Base-by-base conservation (phyloP, 2,888 invertebrate species). In the Seira ritae region DNA sequence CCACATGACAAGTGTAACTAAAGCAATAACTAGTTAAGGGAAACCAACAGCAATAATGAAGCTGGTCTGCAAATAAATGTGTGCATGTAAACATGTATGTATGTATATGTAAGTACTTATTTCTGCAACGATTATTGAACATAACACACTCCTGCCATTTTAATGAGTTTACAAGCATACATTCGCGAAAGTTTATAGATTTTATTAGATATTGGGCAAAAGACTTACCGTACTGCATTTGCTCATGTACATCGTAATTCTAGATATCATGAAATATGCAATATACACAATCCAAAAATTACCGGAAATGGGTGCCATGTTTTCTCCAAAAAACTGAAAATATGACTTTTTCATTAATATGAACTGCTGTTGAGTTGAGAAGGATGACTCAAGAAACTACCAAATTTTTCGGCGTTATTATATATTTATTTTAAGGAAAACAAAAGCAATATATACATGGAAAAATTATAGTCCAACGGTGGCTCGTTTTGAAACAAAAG, bases 11-110 rank as follows among this genome's bases (percentile, higher is more conserved):
- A 82, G 77, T 82, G 82, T 82, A 82, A 82, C 82, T 76, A 72
- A 82, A 82, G 82, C 82, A 82, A 82, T 82, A 82, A 82, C 77
- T 82, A 82, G 82, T 82, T 82, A 82, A 82, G 77, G 82, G 72
- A 71, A 82, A 82, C 77, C 82, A 69, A 77, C 77, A 82, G 82
- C 77, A 82, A 82, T 77, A 82, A 77, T 76, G 66, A 70, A 62
- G 72, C 77, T 77, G 77, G 82, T 73, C 73, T 82, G 55, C 76
- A 71, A 65, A 60, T n/a, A n/a, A n/a, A 17, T 55, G 70, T 62
- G 77, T 77, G 62, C 65, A 78, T 65, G 65, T 50, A 50, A 50
- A 50, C 15, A 50, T 15, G 12, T 8, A 50, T n/a, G 12, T 8
- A 50, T 50, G 3, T n/a, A 50, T 50, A 50, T 31, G 50, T 50